phyloP scores from a whole-genome alignment of 2,888 invertebrate genomes.

The Lycaena phlaeas region DNA sequence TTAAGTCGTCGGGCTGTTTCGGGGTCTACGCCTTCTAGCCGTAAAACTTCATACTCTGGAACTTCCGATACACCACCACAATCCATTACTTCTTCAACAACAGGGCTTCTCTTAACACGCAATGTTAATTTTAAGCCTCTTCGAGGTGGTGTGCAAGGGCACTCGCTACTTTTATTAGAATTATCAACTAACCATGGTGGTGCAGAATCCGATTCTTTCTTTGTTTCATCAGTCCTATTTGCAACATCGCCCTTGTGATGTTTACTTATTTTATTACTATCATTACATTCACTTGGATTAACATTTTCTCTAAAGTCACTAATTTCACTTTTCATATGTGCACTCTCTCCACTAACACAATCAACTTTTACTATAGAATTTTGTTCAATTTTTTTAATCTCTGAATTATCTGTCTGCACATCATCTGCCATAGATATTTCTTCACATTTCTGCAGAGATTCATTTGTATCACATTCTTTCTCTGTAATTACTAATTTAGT shows the following conservation, averaged over 20 bases:
- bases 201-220: constrained; percentile 49
- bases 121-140: constrained; percentile 84
- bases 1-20: constrained; percentile 70
- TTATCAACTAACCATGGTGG: constrained; percentile 59
- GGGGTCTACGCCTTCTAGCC: constrained; percentile 83
- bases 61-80: constrained; percentile 79
- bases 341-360: constrained; percentile 45
- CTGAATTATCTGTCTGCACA: constrained; percentile 30
- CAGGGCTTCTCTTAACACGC: constrained; percentile 89
- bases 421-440: constrained; percentile 26
- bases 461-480: constrained; percentile 43
- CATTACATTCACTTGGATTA: constrained; percentile 59
- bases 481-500: constrained; percentile 32
- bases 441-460: constrained; percentile 47
- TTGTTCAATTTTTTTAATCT: constrained; percentile 32
- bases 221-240: constrained; percentile 47
- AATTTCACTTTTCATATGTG: constrained; percentile 57
- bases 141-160: constrained; percentile 73
- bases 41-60: constrained; percentile 88
- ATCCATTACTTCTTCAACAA: constrained; percentile 87
- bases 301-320: constrained; percentile 69
- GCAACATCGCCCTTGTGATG: constrained; percentile 46
- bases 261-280: constrained; percentile 47
- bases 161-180: constrained; percentile 58
- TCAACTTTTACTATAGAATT: constrained; percentile 37